Conservation (phyloP, 2,113 vertebrate genomes). For the Hymenochirus boettgeri region DNA sequence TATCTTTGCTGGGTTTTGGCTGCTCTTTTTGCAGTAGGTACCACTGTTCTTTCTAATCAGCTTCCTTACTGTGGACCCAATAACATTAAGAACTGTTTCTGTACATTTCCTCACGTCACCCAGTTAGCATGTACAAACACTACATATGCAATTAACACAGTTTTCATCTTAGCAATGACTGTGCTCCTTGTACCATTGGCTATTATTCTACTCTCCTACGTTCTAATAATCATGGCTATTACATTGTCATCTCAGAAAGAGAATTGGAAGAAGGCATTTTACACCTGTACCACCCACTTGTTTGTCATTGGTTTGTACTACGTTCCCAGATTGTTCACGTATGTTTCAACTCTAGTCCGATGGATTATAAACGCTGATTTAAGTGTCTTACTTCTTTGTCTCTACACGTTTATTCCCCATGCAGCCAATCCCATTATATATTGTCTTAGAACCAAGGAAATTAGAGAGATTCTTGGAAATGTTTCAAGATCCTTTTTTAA, state of each 20-base stretch:
- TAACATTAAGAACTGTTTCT: constrained; percentile 45
- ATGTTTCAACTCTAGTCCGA: not conserved
- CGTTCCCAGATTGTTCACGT: not conserved
- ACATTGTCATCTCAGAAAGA: not conserved
- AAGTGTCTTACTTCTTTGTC: constrained; percentile 10
- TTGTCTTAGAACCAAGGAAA: constrained; percentile 15
- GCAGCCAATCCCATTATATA: constrained; percentile 9
- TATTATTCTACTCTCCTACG: constrained; percentile 11
- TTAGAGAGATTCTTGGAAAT: too few species aligned
- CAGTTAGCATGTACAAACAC: constrained; percentile 45
- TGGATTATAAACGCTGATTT: constrained; percentile 3
- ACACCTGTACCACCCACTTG: constrained; percentile 18
- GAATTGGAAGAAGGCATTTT: constrained; percentile 17
- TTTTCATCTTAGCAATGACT: not conserved
- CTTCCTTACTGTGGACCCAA: constrained; percentile 51
- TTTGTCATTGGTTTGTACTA: constrained; percentile 4
- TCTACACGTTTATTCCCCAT: constrained; percentile 20
- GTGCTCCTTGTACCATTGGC: constrained; percentile 1
- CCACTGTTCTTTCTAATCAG: constrained; percentile 38
- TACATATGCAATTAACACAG: not conserved
- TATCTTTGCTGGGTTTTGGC: constrained; percentile 44
- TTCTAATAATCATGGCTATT: constrained; percentile 3
- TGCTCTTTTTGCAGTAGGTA: constrained; percentile 42
- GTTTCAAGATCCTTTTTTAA: too few species aligned
- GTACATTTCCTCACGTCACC: constrained; percentile 43